Base-by-base conservation (phyloP, 1,140 invertebrate genomes). In the Stenopsyche tienmushanensis region DNA sequence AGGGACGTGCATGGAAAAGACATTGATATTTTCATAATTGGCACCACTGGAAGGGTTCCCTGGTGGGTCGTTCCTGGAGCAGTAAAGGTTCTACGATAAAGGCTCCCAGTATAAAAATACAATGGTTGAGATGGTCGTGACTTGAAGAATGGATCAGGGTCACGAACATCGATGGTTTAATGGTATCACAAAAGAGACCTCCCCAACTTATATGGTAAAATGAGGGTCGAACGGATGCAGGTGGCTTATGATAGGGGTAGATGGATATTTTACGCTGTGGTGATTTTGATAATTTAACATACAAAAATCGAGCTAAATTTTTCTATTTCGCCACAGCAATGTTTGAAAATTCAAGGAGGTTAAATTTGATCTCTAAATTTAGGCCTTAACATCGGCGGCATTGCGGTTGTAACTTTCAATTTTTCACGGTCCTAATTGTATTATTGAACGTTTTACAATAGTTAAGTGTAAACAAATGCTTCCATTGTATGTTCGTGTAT, bases 171-270 rank as follows among this genome's bases (percentile, higher is more conserved):
- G n/a, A n/a, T n/a, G n/a, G n/a, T n/a, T n/a, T n/a, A n/a, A n/a
- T n/a, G 5, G 29, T 34, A 7, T 34, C 29, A 34, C 29, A 34
- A 34, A 34, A 34, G 29, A 34, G 13, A 34, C 5, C 29, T 7
- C 13, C 13, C 13, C 5, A 34, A 34, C 29, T 34, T n/a, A n/a
- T n/a, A 34, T 34, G 29, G 29, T 18, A 47, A 47, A 8, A 47
- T 47, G 44, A 15, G 44, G 44, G 44, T 18, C 17, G 18, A 13
- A 20, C 44, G 44, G 44, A 47, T 47, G 44, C 44, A 47, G 44
- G 44, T 47, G 44, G 44, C 44, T 8, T 47, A 9, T 15, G 10
- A 20, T 47, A 20, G 44, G 44, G 44, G 44, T 47, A 7, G 17
- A 15, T 15, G 44, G 44, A 47, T 8, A 20, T 20, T 13, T 47